Evolutionary conservation across 1,140 invertebrate species (phyloP), one percentile per base, ranked within the genome.

Genomic region (Lepidostoma basale): DNA sequence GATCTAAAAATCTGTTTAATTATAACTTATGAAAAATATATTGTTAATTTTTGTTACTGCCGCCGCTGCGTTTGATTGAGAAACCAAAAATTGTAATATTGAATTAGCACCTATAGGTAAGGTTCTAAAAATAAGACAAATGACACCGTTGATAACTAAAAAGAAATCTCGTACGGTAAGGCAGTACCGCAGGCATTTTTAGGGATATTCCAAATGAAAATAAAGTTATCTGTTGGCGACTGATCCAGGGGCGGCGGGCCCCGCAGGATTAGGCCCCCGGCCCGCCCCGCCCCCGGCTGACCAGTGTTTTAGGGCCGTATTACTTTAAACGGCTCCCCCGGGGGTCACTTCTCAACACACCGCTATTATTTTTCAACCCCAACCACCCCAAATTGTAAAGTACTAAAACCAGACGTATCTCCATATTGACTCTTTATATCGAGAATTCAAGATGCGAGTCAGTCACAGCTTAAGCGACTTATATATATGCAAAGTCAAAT

Each of bases 321-420:
- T 73, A 70, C 70, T 68, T 73, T 64, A 70, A 78, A 81, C 76
- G 77, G 73, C 74, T 77, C 79, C 76, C 78, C 28, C n/a, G 75
- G 76, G 79, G 63, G 69, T 73, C 69, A 77, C 73, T 73, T 68
- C 73, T 78, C 77, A 78, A 73, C 78, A 78, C 77, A 72, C 76
- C 52, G 74, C 78, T 77, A 79, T 79, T 81, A 79, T 81, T 80
- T 79, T 76, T 77, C 78, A 75, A 74, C 78, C 78, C 74, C 39
- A 26, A 64, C 33, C 56, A 5, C 20, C 39, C 56, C 56, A 44
- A 60, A 60, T 28, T 60, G 42, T 39, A 63, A 62, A 68, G 39
- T 44, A 42, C 52, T 60, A 42, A 67, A 65, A 68, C 40, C 12
- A 20, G 25, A 58, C 44, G 42, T 44, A 72, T 72, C 70, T 72